Base-by-base conservation (phyloP, 2,113 vertebrate species). In the Chlorocebus sabaeus region DNA sequence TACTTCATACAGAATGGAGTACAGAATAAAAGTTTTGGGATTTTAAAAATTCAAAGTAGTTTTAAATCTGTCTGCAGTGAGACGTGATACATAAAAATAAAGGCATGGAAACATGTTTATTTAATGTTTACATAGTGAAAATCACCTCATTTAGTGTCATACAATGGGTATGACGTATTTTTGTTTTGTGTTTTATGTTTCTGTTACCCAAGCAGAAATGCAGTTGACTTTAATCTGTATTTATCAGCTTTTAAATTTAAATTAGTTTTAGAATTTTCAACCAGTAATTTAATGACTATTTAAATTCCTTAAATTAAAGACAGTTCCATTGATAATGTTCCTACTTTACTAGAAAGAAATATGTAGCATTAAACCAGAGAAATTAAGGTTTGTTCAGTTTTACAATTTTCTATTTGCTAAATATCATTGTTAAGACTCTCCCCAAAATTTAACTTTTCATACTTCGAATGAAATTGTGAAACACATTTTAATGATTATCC, bases 201-300 rank as follows among this genome's bases (percentile, higher is more conserved):
- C 93, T 73, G 3, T 64, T 92, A 43, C 84, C n/a, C 30, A 94
- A 67, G 22, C 32, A 86, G 64, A 81, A 92, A 75, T 57, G 8
- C 27, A 73, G 17, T 85, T 68, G 40, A 72, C 43, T 70, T 91
- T 86, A 82, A 43, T 95, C 6, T 75, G 32, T 94, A 6, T 93
- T 96, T 23, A 59, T 82, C 72, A 48, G 5, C 13, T 92, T 64
- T 95, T 95, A 96, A 89, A 73, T 79, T 90, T 93, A 91, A 57
- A 61, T 70, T 76, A 78, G 70, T 38, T 38, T 78, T 93, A 64
- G 10, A 72, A 72, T 90, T 90, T 91, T 97, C 55, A 38, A 30
- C 23, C 23, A 68, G 2, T 61, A 73, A 91, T 81, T 72, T 90
- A 88, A 93, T 94, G 75, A 79, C 14, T 81, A 45, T 70, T 70